Base-by-base conservation (phyloP, 2,888 invertebrate species). In the Theodoxus fluviatilis region DNA sequence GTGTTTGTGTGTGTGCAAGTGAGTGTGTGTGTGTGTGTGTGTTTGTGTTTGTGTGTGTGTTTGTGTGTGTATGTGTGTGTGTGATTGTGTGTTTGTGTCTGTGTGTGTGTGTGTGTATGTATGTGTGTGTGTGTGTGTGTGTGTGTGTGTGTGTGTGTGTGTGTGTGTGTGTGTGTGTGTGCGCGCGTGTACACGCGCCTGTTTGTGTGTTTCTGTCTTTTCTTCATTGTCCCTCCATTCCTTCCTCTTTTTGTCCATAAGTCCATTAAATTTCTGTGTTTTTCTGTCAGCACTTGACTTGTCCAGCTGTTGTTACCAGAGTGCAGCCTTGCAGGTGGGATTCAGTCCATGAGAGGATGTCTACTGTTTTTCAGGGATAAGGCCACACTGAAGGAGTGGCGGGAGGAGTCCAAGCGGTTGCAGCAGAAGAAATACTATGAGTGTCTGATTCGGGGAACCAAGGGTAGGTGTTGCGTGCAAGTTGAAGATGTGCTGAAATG, bases 381-480 rank as follows among this genome's bases (percentile, higher is more conserved):
- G 64, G 80, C 81, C 35, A 71, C 76, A 47, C 69, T 86, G 52
- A 82, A 82, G 68, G 79, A 80, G 25, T 86, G 82, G 81, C 73
- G 84, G 73, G 79, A 81, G 43, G 84, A 85, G 64, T 76, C 81
- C 22, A 83, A 82, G 73, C 69, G 75, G 68, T 71, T 82, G 57
- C 84, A 86, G 73, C 77, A 79, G 66, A 80, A 83, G 67, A 84
- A 83, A 72, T 78, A 82, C 66, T 76, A 77, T 68, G 81, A 84
- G 57, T 78, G 75, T 63, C 64, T 83, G 35, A 68, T 75, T 52
- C 80, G 78, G 68, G 83, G 83, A 69, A 79, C 76, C 28, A 79
- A 77, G 76, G 82, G 82, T 82, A 68, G 35, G 57, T n/a, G n/a
- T n/a, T n/a, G n/a, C n/a, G n/a, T n/a, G n/a, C n/a, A n/a, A n/a